Evolutionary conservation across 1,140 invertebrate species (phyloP), one percentile per base, ranked within the genome.

Genomic region (Popillia japonica): DNA sequence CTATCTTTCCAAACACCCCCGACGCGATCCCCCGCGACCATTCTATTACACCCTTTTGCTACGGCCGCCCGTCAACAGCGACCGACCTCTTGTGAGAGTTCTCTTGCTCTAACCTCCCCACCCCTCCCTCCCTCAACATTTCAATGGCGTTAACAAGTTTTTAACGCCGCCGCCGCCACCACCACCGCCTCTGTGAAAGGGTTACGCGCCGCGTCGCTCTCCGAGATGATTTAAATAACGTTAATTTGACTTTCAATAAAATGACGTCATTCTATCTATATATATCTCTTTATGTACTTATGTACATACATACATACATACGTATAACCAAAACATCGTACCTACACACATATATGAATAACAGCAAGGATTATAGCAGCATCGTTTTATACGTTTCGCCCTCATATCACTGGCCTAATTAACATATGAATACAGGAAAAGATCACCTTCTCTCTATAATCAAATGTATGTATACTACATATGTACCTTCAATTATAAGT

Each of bases 91-190:
- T 34, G 27, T 34, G 27, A 34, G 27, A 34, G 27, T 34, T 34
- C 27, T 34, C 27, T 34, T 34, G 27, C 27, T 34, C 27, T 34
- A 34, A 34, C 78, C 41, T 41, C 23, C 40, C 75, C 72, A 48
- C 68, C 61, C 42, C 75, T 42, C 75, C 76, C 27, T 72, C 20
- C 73, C 78, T 75, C 72, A 34, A 22, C 40, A 68, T 79, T 79
- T 77, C 76, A 64, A 77, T 77, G 76, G 78, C 76, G 76, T 79
- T 79, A 76, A 75, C 78, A 75, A 79, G 78, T 79, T 79, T 79
- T 79, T 79, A 75, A 79, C 78, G 74, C 41, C 27, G 4, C 27
- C 27, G 74, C 41, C 72, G 74, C 23, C 78, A 61, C 41, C 27
- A 34, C 27, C 27, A 61, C 41, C 72, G 74, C 23, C 78, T 42